A percentile compares a stretch with the other conserved stretches of the same genome.
phyloP scores from a whole-genome alignment of 2,113 vertebrate genomes.

The Strix aluco region DNA sequence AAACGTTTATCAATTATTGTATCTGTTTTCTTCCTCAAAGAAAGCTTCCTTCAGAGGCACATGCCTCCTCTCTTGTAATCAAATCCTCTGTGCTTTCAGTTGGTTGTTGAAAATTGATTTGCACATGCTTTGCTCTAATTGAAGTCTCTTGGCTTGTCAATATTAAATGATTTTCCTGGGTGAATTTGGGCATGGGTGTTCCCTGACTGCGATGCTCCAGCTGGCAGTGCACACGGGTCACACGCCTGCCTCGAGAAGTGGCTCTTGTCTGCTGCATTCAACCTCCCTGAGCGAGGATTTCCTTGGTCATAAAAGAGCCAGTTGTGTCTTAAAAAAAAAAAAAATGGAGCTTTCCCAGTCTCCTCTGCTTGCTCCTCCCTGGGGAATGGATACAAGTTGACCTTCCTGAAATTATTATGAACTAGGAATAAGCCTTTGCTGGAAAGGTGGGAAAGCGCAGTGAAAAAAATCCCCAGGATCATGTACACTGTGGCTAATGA shows the following conservation, averaged over 20 bases:
- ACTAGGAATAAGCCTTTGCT: not conserved
- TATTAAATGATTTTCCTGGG: not conserved
- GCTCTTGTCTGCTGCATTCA: not conserved
- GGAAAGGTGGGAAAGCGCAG: not conserved
- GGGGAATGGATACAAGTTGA: not conserved
- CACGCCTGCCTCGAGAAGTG: not conserved
- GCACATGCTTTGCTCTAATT: not conserved
- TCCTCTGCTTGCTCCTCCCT: not conserved
- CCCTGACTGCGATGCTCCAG: not conserved
- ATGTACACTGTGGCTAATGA: conserved; percentile 7
- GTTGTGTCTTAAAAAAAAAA: not conserved
- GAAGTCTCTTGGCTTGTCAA: not conserved
- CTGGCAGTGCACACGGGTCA: not conserved
- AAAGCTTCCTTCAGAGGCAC: not conserved
- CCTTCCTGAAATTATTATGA: not conserved
- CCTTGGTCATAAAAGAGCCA: not conserved
- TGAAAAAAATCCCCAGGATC: not conserved
- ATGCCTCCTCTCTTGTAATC: not conserved
- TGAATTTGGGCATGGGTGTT: not conserved
- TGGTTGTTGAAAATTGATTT: not conserved
- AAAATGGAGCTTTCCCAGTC: not conserved
- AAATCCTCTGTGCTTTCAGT: not conserved
- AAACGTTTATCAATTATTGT: not conserved
- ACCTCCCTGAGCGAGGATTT: fast-evolving
- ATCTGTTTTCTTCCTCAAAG: conserved; percentile 3